A percentile compares a stretch with the other conserved stretches of the same genome.
These are phyloP conservation scores for Anableps anableps DNA, from an alignment of 2,797 vertebrate genomes.

Conservation along the genomic window DNA sequence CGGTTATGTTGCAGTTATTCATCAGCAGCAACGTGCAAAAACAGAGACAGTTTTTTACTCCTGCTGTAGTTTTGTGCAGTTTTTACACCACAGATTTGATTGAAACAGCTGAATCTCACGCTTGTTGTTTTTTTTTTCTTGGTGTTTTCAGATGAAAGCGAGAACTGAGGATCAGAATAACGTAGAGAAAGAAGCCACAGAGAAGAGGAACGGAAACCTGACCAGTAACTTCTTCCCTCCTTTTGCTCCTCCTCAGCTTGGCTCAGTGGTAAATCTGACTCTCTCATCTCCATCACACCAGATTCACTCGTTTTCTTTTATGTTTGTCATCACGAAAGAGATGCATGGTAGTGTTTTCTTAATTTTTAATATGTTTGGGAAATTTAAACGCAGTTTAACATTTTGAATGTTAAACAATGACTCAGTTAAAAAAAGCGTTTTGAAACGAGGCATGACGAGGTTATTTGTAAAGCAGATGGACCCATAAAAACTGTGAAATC, in stretches of 20 bases:
- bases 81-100: neutral
- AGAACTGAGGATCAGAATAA: constrained; percentile 2
- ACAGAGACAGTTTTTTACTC: too few species aligned
- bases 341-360: neutral
- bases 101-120: neutral
- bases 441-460: too few species aligned
- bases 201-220: constrained; percentile 38
- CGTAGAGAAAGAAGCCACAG: constrained; percentile 6
- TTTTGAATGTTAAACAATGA: neutral
- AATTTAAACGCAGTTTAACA: neutral
- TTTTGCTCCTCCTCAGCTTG: constrained; percentile 32
- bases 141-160: constrained; percentile 30
- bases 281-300: too few species aligned
- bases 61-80: too few species aligned
- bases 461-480: too few species aligned
- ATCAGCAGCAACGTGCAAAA: too few species aligned
- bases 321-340: neutral
- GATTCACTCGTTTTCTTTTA: neutral
- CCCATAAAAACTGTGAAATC: too few species aligned
- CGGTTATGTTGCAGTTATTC: too few species aligned
- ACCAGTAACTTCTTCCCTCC: constrained; percentile 45
- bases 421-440: too few species aligned
- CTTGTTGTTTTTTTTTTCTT: neutral
- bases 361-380: neutral
- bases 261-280: constrained; percentile 31